Base-by-base conservation (phyloP, 2,797 vertebrate genomes). In the Acipenser transmontanus region DNA sequence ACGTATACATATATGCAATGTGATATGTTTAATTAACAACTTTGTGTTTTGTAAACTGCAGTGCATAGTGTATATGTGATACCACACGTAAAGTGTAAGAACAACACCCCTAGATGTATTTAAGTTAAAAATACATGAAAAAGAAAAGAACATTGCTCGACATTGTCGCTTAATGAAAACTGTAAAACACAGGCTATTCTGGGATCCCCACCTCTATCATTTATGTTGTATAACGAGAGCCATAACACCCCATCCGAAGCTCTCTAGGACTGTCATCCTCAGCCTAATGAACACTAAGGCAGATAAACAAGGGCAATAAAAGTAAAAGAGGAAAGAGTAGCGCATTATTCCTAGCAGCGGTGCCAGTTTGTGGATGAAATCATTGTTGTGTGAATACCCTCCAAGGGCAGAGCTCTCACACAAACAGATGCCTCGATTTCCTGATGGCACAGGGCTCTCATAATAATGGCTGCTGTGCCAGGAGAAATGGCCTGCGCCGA, bases 221-320 rank as follows among this genome's bases (percentile, higher is more conserved):
- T 61, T 47, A 6, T 20, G 17, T 7, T 17, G 7, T 34, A 34
- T 61, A 61, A 61, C 8, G 60, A 61, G 59, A 61, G 17, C 17
- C 8, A 20, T 34, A 61, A 61, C 14, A 61, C 9, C 13, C 60
- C 17, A 61, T 61, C 34, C 17, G 6, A 14, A 17, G 17, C 8
- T 61, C 60, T 47, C 14, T 47, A 17, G 60, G 13, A 61, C 7
- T 61, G 60, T 47, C 60, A 61, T 34, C 60, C 9, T 20, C 13
- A 10, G 10, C 60, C 17, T 61, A 61, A 61, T 61, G 60, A 61
- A 17, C 17, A 10, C n/a, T 61, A 61, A 17, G 4, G 17, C 17
- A 14, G 60, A 61, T 47, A 61, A 61, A 61, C 17, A 61, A 61
- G 60, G 7, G 17, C 60, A 61, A 61, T 61, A 61, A 61, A n/a